These are phyloP conservation scores for Pterostichus madidus DNA, from an alignment of 2,888 invertebrate genomes.

Conservation along the genomic window DNA sequence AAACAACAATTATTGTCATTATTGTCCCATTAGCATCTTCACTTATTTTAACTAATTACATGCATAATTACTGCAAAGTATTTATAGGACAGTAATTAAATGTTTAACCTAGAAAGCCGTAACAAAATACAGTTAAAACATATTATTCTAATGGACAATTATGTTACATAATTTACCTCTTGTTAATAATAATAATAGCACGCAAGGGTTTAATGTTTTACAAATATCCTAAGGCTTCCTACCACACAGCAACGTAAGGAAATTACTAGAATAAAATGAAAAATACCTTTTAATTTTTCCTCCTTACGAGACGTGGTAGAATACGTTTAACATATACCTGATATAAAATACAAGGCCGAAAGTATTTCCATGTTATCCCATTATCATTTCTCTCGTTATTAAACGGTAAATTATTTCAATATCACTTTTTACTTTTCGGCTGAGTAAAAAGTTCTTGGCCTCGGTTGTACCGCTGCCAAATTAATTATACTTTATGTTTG, in stretches of 20 bases:
- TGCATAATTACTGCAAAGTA: slow-evolving; percentile 35
- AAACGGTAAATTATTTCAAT: slow-evolving; percentile 39
- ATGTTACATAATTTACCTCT: slow-evolving; percentile 29
- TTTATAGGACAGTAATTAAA: slow-evolving; percentile 50
- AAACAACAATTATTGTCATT: slow-evolving; percentile 24
- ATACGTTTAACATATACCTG: not conserved
- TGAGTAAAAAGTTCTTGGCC: slow-evolving; percentile 39
- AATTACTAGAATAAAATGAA: no score
- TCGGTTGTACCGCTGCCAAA: slow-evolving; percentile 9
- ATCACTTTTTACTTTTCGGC: slow-evolving; percentile 18
- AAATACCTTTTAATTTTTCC: no score
- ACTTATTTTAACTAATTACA: slow-evolving; percentile 25
- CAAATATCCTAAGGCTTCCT: not conserved
- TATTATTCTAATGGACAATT: slow-evolving; percentile 45
- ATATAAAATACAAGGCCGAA: slow-evolving; percentile 12
- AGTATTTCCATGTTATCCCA: slow-evolving; percentile 35
- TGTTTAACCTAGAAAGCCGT: slow-evolving; percentile 49
- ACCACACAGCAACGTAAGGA: no score
- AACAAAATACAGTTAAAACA: slow-evolving; percentile 39
- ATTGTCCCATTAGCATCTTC: slow-evolving; percentile 25
- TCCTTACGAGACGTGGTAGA: no score
- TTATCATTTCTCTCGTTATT: slow-evolving; percentile 32
- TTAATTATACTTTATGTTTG: slow-evolving; percentile 32
- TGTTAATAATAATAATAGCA: not conserved
- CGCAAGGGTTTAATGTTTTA: slow-evolving; percentile 5